Conservation (phyloP, 2,888 invertebrate species). For the Calliopum simillimum region DNA sequence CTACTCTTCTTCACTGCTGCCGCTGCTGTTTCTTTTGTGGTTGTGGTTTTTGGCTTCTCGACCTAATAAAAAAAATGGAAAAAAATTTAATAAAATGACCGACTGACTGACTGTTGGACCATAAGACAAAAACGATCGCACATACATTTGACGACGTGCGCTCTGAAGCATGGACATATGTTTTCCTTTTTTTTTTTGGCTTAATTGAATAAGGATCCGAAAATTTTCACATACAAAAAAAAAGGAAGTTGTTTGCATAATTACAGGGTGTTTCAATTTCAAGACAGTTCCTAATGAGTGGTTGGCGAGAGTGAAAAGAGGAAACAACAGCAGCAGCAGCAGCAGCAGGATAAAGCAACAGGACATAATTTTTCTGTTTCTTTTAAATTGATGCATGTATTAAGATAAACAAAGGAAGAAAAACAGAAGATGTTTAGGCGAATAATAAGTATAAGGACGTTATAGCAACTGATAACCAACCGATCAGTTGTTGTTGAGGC, state of each 20-base stretch:
- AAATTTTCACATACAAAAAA: neutral
- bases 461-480: slow-evolving; percentile 14
- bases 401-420: slow-evolving; percentile 18
- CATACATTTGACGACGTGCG: neutral
- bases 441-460: neutral
- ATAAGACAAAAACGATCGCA: slow-evolving; percentile 1
- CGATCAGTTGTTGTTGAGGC: slow-evolving; percentile 29
- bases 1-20: too few species aligned
- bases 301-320: neutral
- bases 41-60: too few species aligned
- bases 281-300: slow-evolving; percentile 22
- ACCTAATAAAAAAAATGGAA: too few species aligned
- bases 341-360: neutral
- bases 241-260: slow-evolving; percentile 29
- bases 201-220: slow-evolving; percentile 27
- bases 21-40: too few species aligned
- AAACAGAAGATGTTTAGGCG: too few species aligned
- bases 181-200: neutral
- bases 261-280: slow-evolving; percentile 16
- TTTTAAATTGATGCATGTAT: slow-evolving; percentile 22
- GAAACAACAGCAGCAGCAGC: neutral
- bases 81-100: neutral
- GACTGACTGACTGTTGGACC: neutral
- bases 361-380: slow-evolving; percentile 13
- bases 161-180: slow-evolving; percentile 10